Percentiles rank a stretch among this genome's conserved stretches.
These are phyloP conservation scores for Nebria salina DNA, from an alignment of 2,888 invertebrate species.

Conservation along the genomic window DNA sequence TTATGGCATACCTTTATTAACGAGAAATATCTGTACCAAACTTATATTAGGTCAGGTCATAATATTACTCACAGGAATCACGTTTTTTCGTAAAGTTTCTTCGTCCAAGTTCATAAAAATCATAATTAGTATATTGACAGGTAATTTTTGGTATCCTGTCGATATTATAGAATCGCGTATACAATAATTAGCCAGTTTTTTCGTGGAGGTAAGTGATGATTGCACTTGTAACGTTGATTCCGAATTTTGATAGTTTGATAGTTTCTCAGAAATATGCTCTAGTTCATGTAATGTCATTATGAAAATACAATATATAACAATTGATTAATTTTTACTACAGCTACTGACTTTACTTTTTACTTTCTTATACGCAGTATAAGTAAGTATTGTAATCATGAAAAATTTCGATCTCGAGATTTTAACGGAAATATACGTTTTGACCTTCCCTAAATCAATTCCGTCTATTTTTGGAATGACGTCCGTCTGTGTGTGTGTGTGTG, in stretches of 20 bases:
- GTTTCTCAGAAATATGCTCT: background rate
- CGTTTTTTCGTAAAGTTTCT: conserved; percentile 48
- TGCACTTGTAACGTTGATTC: background rate
- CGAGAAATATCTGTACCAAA: conserved; percentile 12
- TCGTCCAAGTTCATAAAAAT: conserved; percentile 51
- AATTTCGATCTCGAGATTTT: too few relatives aligned
- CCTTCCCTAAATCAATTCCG: too few relatives aligned
- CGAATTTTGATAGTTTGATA: background rate
- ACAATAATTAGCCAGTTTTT: background rate
- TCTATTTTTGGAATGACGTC: too few relatives aligned
- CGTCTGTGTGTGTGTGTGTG: too few relatives aligned
- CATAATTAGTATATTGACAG: conserved; percentile 49
- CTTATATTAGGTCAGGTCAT: background rate
- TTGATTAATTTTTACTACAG: background rate
- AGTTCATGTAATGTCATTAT: background rate
- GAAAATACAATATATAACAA: conserved; percentile 5
- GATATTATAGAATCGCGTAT: conserved; percentile 41
- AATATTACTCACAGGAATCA: conserved; percentile 50
- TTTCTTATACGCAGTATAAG: background rate
- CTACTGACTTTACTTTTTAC: background rate
- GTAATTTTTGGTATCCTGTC: conserved; percentile 51
- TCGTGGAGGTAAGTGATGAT: background rate
- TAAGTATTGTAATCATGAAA: too few relatives aligned
- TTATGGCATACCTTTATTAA: conserved; percentile 52
- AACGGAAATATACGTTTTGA: too few relatives aligned